Evolutionary conservation across 2,888 invertebrate species (phyloP).

Genomic region (Pyrocoelia pectoralis): DNA sequence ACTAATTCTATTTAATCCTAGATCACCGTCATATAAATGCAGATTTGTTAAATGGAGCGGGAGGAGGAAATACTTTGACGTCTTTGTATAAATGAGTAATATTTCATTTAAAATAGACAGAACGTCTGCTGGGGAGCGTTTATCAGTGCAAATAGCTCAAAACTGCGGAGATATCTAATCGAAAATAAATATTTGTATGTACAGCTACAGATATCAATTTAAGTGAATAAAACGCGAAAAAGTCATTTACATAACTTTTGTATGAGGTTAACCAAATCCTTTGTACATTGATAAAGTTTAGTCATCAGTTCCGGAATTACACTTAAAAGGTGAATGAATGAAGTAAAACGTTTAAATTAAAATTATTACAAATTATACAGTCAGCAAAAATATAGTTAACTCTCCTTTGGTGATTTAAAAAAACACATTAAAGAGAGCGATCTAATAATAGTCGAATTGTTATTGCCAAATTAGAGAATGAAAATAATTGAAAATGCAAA

Average conservation of each 20-base stretch:
- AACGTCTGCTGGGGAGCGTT: no score
- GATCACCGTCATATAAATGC: no score
- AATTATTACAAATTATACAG: not conserved
- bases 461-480: not conserved
- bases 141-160: not conserved
- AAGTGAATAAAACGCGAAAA: not conserved
- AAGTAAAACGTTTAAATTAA: slow-evolving; percentile 2
- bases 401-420: not conserved
- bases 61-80: no score
- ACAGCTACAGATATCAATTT: not conserved
- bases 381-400: slow-evolving; percentile 4
- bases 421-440: no score
- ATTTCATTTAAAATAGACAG: no score
- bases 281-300: slow-evolving; percentile 4
- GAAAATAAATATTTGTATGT: not conserved
- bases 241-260: not conserved
- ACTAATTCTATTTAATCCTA: no score
- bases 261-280: slow-evolving; percentile 11
- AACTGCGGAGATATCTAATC: not conserved
- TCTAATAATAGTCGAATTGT: not conserved
- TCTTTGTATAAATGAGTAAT: no score
- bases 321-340: slow-evolving; percentile 9
- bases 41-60: no score
- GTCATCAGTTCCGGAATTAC: slow-evolving; percentile 9
- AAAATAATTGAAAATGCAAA: no score